phyloP scores from a whole-genome alignment of 2,113 vertebrate species.

The Myotis davidii region DNA sequence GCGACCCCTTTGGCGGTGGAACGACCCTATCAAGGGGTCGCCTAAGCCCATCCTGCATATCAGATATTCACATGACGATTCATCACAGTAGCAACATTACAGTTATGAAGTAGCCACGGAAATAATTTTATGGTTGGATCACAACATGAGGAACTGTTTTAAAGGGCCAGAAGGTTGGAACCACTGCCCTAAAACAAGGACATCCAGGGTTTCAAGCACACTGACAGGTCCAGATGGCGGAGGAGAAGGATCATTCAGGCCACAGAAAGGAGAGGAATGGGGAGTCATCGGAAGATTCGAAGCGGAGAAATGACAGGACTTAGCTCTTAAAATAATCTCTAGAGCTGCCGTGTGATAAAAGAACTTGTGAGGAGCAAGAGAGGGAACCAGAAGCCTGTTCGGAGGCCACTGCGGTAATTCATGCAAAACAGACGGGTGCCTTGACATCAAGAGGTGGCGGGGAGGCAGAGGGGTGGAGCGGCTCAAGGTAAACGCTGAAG shows the following conservation, averaged over 20 bases:
- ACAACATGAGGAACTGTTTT: too few relatives aligned
- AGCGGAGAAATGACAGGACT: background rate
- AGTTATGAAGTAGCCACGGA: too few relatives aligned
- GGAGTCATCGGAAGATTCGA: background rate
- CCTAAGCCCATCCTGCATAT: too few relatives aligned
- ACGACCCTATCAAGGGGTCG: too few relatives aligned
- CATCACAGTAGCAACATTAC: too few relatives aligned
- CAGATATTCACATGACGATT: too few relatives aligned
- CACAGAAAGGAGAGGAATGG: background rate
- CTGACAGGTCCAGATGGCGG: background rate
- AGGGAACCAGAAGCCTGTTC: background rate
- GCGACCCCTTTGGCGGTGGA: too few relatives aligned
- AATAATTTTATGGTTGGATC: too few relatives aligned
- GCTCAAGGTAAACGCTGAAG: background rate
- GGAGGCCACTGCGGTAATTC: background rate
- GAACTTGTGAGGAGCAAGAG: background rate
- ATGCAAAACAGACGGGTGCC: background rate
- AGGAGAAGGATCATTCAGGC: background rate
- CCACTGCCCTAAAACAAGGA: background rate
- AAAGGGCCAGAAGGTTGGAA: too few relatives aligned
- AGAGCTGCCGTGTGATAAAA: background rate
- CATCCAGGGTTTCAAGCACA: background rate
- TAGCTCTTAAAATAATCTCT: conserved; percentile 7
- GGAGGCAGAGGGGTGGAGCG: background rate
- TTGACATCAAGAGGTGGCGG: background rate